phyloP scores from a whole-genome alignment of 1,140 invertebrate genomes.

The Magallana gigas region DNA sequence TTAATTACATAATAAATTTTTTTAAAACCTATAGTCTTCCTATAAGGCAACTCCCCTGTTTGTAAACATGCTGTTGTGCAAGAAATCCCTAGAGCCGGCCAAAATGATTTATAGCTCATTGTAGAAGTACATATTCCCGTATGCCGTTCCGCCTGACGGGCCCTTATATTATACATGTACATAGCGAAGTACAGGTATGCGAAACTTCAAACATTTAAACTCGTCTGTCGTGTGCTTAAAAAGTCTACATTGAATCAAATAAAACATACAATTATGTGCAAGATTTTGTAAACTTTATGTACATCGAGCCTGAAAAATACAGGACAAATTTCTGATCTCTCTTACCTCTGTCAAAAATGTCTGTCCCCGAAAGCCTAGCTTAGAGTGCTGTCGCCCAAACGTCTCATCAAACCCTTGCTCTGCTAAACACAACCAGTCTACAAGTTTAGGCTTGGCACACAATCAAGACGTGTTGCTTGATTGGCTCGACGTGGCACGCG shows the following conservation, averaged over 20 bases:
- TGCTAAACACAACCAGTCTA: constrained; percentile 2
- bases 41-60: too few relatives aligned
- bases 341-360: neutral
- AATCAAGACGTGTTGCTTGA: constrained; percentile 54
- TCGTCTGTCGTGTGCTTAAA: neutral
- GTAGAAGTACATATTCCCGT: constrained; percentile 15
- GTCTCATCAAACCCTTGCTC: constrained; percentile 12
- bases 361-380: neutral
- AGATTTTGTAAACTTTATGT: neutral
- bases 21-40: too few relatives aligned
- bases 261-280: neutral
- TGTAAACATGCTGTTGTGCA: neutral
- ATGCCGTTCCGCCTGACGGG: constrained; percentile 7
- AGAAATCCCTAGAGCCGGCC: neutral
- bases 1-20: neutral
- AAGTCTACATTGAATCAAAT: neutral
- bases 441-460: constrained; percentile 55
- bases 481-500: constrained; percentile 46
- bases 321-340: neutral
- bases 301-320: neutral
- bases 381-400: neutral
- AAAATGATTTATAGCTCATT: constrained; percentile 6
- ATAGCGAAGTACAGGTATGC: neutral
- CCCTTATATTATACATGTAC: neutral
- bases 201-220: constrained; percentile 1